Percentiles rank a stretch among this genome's conserved stretches.
These are phyloP conservation scores for Cyphomyrmex costatus DNA, from an alignment of 1,140 invertebrate genomes.

Conservation along the genomic window DNA sequence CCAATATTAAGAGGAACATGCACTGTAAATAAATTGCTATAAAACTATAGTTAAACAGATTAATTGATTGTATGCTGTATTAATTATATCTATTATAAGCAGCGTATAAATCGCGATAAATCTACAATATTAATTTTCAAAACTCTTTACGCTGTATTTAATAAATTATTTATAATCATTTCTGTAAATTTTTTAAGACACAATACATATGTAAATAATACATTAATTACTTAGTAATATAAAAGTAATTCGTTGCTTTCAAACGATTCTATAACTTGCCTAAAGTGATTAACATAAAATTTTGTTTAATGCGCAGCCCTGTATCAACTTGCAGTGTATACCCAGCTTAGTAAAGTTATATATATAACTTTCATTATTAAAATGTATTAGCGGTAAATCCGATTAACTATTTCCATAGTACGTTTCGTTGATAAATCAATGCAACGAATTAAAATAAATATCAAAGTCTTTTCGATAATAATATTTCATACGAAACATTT, in stretches of 20 bases:
- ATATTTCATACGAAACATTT: not conserved
- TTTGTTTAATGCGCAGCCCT: not conserved
- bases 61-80: slow-evolving; percentile 11
- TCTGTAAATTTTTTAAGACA: not conserved
- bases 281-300: slow-evolving; percentile 30
- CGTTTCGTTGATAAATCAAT: not conserved
- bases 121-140: slow-evolving; percentile 2
- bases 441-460: slow-evolving; percentile 30
- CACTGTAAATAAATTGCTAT: slow-evolving; percentile 24
- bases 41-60: not conserved
- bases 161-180: not conserved
- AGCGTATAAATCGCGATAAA: not conserved
- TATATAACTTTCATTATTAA: slow-evolving; percentile 32
- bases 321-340: not conserved
- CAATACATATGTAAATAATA: not conserved
- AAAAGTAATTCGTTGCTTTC: slow-evolving; percentile 8
- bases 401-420: slow-evolving; percentile 27
- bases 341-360: slow-evolving; percentile 30
- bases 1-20: not conserved
- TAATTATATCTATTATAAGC: not conserved
- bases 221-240: not conserved
- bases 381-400: slow-evolving; percentile 33
- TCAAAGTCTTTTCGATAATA: not conserved
- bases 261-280: not conserved
- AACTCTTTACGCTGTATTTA: not conserved